Conservation (phyloP, 2,797 vertebrate genomes). For the Sphenodon punctatus region DNA sequence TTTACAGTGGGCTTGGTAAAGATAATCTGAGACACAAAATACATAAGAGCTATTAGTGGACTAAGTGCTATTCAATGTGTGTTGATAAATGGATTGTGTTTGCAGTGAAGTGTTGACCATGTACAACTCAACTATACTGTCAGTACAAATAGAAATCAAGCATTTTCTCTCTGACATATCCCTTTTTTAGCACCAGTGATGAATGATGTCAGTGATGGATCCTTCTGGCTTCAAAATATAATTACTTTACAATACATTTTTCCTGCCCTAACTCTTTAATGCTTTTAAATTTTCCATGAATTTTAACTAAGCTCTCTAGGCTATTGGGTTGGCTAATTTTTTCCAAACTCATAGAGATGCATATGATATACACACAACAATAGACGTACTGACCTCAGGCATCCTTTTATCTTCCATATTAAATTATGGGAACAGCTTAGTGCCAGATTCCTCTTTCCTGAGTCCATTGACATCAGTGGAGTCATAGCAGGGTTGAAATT, state of each 20-base stretch:
- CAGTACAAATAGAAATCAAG: conserved; percentile 27
- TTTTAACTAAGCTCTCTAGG: neutral
- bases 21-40: conserved; percentile 19
- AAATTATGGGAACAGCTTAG: neutral
- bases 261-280: neutral
- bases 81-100: neutral
- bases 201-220: neutral
- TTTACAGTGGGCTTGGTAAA: neutral
- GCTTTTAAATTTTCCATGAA: neutral
- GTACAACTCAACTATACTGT: neutral
- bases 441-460: neutral
- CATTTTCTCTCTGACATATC: conserved; percentile 6
- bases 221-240: neutral
- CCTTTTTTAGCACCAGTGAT: neutral
- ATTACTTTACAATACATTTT: neutral
- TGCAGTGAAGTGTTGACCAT: conserved; percentile 36
- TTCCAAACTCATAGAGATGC: neutral
- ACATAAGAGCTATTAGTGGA: accelerated
- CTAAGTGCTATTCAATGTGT: neutral
- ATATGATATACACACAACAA: neutral
- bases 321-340: neutral
- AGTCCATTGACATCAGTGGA: neutral
- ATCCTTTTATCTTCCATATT: neutral
- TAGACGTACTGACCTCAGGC: neutral
- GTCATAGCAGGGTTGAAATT: neutral